Evolutionary conservation across 1,140 invertebrate genomes (phyloP).

Genomic region (Euura saliciscinereae): DNA sequence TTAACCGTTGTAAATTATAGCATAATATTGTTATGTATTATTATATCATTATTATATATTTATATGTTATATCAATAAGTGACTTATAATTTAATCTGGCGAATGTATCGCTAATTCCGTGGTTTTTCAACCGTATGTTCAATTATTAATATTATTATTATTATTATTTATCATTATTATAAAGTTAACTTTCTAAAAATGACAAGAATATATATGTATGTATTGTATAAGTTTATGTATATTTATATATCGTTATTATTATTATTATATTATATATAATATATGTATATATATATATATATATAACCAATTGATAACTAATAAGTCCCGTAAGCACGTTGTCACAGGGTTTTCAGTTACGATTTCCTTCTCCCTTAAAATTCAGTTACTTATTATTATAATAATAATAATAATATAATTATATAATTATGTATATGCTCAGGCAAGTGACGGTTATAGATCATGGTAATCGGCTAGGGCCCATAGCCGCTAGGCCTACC

Average conservation of each 20-base stretch:
- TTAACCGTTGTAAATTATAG: neutral
- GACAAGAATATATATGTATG: constrained; percentile 42
- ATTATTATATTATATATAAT: constrained; percentile 10
- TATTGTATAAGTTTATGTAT: constrained; percentile 37
- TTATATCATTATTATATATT: neutral
- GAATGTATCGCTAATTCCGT: neutral
- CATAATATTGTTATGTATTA: neutral
- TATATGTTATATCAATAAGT: neutral
- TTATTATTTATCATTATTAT: constrained; percentile 15
- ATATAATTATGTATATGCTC: neutral
- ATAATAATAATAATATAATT: neutral
- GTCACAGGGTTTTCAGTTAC: neutral
- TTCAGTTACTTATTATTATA: neutral
- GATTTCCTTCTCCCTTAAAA: neutral
- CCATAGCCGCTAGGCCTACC: neutral
- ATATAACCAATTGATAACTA: neutral
- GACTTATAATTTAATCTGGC: neutral
- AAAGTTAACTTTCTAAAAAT: constrained; percentile 44
- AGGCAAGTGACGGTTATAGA: neutral
- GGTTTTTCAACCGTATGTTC: neutral
- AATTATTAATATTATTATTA: neutral
- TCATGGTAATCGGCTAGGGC: neutral
- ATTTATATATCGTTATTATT: constrained; percentile 21
- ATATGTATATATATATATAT: neutral
- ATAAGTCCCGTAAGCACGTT: neutral